Conservation (phyloP, 37 sponge, comb jelly and placozoan genomes). For the Aphrocallistes beatrix region DNA sequence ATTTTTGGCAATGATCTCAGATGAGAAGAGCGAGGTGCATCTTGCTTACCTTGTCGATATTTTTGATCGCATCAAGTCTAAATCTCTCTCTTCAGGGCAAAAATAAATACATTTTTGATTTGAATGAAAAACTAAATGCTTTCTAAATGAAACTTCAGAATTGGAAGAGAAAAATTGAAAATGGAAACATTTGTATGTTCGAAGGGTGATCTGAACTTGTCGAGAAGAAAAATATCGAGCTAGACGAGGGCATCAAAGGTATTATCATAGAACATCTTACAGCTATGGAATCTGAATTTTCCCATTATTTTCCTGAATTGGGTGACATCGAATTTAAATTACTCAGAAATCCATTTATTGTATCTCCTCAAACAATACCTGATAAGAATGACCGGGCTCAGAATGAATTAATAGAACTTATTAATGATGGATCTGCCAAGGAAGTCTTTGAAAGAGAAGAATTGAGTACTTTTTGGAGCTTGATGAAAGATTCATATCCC, state of each 20-base stretch:
- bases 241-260: slow-evolving; percentile 14
- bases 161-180: not conserved
- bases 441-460: no score
- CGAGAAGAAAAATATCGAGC: not conserved
- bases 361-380: slow-evolving; percentile 8
- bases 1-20: not conserved
- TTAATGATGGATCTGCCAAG: no score
- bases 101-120: slow-evolving; percentile 14
- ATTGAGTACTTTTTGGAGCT: no score
- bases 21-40: slow-evolving; percentile 13
- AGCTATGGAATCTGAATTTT: slow-evolving; percentile 15
- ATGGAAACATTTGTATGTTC: slow-evolving; percentile 6
- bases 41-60: slow-evolving; percentile 6
- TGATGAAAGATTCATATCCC: no score
- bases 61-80: slow-evolving; percentile 16
- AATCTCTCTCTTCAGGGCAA: not conserved
- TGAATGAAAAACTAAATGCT: not conserved
- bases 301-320: not conserved
- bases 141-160: slow-evolving; percentile 16
- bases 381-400: not conserved
- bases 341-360: not conserved
- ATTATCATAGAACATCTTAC: not conserved
- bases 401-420: not conserved
- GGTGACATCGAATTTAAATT: not conserved
- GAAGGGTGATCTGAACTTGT: not conserved